These are phyloP conservation scores for Xenops minutus DNA, from an alignment of 2,797 vertebrate species.

Conservation along the genomic window DNA sequence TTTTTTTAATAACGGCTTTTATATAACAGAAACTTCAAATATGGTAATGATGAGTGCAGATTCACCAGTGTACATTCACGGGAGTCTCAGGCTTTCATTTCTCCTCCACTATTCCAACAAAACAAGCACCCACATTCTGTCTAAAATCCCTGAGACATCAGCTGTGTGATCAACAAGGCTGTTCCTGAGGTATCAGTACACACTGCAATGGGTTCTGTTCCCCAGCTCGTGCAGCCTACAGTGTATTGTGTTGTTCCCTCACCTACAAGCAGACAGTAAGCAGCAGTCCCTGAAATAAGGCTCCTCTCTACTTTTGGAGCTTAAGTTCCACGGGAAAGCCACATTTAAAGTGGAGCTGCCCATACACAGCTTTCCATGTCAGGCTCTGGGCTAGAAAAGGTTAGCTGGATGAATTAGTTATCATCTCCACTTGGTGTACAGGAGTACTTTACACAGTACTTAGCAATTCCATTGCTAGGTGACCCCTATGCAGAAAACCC, in stretches of 20 bases:
- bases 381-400: not conserved
- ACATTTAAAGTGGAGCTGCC: not conserved
- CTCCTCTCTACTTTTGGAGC: not conserved
- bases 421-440: not conserved
- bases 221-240: not conserved
- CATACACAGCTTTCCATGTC: fast-evolving
- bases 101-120: not conserved
- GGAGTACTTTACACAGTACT: not conserved
- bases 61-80: not conserved
- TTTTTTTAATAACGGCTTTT: not conserved
- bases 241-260: not conserved
- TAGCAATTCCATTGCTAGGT: not conserved
- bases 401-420: not conserved
- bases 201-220: not conserved
- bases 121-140: not conserved
- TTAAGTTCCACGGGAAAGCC: not conserved
- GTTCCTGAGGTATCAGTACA: not conserved
- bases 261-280: not conserved
- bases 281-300: not conserved
- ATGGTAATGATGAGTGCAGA: not conserved
- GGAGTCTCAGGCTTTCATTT: not conserved
- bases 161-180: not conserved
- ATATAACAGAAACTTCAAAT: not conserved
- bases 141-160: not conserved
- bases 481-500: not conserved